Evolutionary conservation across 2,888 invertebrate genomes (phyloP), one percentile per base, ranked within the genome.

Genomic region (Synergus itoensis): DNA sequence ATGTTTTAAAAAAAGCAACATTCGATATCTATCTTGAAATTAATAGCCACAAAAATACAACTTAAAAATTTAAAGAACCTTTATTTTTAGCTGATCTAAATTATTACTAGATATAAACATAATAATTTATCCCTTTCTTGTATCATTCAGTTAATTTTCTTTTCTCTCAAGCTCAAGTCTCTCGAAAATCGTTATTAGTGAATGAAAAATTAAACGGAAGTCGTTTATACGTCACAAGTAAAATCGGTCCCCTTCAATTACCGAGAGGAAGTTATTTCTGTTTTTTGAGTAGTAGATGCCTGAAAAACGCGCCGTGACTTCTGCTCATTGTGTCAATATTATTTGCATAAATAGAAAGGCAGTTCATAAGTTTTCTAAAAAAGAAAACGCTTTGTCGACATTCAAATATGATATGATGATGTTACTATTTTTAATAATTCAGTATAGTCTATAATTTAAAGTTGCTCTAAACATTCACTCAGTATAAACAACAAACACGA

Each of bases 231-330:
- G 9, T 21, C 18, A 45, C 28, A 41, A 65, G 41, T 65, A 65
- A 62, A 65, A 43, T 41, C 12, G 41, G 69, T 69, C 69, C 69
- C 69, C 69, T 69, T 69, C 48, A 69, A 69, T 69, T 69, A 69
- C 69, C 48, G 45, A 28, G 21, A 69, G 45, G 36, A 64, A 64
- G 64, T 64, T 64, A 63, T 63, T 63, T 63, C 36, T 21, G 43
- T 41, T 67, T 69, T 48, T 69, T 43, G 45, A 45, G 45, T 41
- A 18, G 62, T 12, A 65, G n/a, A 18, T 21, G 28, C 48, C 12
- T 69, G 1, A 21, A 69, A 43, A 69, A 48, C 14, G 12, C 45
- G 16, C 21, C 28, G 45, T 43, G 12, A n/a, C 41, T 65, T 41
- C 16, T 28, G 62, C 28, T 62, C 4, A 62, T 4, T 28, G 28